Evolutionary conservation across 1,140 invertebrate genomes (phyloP), one percentile per base, ranked within the genome.

Genomic region (Lepidurus apus): DNA sequence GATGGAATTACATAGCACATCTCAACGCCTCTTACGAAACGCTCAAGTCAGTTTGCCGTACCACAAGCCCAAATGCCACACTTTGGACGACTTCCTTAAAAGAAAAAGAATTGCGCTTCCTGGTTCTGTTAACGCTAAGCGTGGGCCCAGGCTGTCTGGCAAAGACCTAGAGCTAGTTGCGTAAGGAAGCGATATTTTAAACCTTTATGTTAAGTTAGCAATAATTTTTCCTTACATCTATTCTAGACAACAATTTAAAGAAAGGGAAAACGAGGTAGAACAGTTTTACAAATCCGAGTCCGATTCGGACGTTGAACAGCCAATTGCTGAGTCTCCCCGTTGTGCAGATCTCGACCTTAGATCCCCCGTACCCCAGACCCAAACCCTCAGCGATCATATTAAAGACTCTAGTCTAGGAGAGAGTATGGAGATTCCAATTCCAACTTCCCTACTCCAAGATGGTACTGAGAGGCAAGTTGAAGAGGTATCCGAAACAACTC

Each of bases 21-120:
- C 53, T 65, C 53, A 65, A 65, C 53, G 53, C 53, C 53, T 65
- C 21, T 21, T 65, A 65, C 17, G 53, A 65, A 65, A 65, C 53
- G 53, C 53, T 65, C 53, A 65, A 65, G 53, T 65, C 53, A 65
- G 9, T 65, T 65, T 65, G 53, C 53, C 53, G 17, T 65, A 65
- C 13, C 53, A 65, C 21, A 65, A 65, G 21, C 53, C 53, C 53
- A 65, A 17, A 65, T 65, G 53, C 53, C 53, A 21, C 53, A 65
- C 53, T 65, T 65, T 65, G 21, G 53, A 65, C 13, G 53, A 65
- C 53, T 65, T 65, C 21, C 21, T 65, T 7, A 13, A 65, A 17
- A 13, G 53, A n/a, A 65, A 65, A 65, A 13, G 53, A 21, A 1
- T 65, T 65, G 4, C 21, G 17, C 53, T 65, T 65, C 53, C 53